Evolutionary conservation across 2,888 invertebrate genomes (phyloP).

Genomic region (Neoitamus cyanurus): DNA sequence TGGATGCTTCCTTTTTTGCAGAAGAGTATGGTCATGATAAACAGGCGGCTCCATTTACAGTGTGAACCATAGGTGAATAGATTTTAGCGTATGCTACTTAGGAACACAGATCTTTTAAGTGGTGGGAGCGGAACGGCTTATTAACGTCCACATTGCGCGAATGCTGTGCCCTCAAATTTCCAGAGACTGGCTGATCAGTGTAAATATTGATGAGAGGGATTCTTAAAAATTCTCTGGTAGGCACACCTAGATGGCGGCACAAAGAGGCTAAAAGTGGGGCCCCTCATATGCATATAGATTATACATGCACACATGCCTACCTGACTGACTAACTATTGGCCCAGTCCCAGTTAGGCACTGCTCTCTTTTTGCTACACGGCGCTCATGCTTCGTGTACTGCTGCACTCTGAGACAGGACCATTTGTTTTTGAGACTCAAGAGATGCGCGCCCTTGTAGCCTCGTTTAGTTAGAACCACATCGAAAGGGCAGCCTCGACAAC

Average conservation of each 20-base stretch:
- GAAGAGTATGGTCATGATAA: background rate
- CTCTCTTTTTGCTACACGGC: background rate
- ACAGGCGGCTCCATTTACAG: background rate
- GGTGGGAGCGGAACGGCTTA: background rate
- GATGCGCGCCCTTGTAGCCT: background rate
- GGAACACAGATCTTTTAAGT: background rate
- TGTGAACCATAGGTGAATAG: background rate
- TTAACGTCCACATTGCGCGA: background rate
- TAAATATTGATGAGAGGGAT: background rate
- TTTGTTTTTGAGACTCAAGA: background rate
- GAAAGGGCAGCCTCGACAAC: background rate
- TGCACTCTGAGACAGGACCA: background rate
- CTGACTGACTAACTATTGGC: background rate
- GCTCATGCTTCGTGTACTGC: background rate
- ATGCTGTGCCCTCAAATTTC: too few species aligned
- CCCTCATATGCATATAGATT: background rate
- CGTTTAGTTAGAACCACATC: background rate
- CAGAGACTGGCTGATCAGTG: background rate
- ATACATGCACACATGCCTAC: too few species aligned
- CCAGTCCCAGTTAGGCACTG: background rate
- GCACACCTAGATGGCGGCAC: background rate
- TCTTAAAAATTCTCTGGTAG: background rate
- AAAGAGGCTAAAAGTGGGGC: background rate
- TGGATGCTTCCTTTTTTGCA: background rate
- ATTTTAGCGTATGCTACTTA: background rate